A percentile compares a stretch with the other conserved stretches of the same genome.
Evolutionary conservation across 2,797 vertebrate species (phyloP).

Genomic region (Crax fasciolata): DNA sequence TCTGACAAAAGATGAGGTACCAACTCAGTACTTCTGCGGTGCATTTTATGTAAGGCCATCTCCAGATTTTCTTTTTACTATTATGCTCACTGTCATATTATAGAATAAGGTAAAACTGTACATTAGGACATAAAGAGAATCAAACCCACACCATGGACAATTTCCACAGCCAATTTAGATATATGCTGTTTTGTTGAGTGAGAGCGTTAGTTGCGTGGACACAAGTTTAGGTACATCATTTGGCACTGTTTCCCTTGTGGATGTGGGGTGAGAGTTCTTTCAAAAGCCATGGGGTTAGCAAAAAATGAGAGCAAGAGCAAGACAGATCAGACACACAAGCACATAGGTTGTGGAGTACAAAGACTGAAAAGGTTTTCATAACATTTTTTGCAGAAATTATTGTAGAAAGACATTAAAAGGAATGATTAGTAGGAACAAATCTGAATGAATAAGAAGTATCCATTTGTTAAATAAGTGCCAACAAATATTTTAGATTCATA

Average conservation of each 20-base stretch:
- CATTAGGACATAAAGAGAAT: background rate
- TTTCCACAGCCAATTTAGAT: background rate
- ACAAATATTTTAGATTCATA: constrained; percentile 1
- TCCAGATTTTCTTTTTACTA: background rate
- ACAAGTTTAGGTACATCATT: background rate
- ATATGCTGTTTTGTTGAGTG: background rate
- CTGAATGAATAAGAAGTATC: constrained; percentile 4
- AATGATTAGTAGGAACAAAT: constrained; percentile 6
- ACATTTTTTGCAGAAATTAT: background rate
- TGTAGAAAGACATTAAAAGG: background rate
- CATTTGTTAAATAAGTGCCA: background rate
- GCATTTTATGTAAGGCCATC: background rate
- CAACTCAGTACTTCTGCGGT: background rate
- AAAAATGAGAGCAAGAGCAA: background rate
- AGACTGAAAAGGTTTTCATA: background rate
- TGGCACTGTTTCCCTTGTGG: background rate
- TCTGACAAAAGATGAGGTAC: background rate
- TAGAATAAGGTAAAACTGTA: background rate
- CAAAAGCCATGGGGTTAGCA: background rate
- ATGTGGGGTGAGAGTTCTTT: background rate
- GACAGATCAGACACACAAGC: background rate
- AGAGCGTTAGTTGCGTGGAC: background rate
- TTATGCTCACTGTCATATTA: background rate
- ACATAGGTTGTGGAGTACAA: background rate
- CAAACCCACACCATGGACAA: background rate